Conservation (phyloP, 2,113 vertebrate genomes). For the Microcebus griseorufus region DNA sequence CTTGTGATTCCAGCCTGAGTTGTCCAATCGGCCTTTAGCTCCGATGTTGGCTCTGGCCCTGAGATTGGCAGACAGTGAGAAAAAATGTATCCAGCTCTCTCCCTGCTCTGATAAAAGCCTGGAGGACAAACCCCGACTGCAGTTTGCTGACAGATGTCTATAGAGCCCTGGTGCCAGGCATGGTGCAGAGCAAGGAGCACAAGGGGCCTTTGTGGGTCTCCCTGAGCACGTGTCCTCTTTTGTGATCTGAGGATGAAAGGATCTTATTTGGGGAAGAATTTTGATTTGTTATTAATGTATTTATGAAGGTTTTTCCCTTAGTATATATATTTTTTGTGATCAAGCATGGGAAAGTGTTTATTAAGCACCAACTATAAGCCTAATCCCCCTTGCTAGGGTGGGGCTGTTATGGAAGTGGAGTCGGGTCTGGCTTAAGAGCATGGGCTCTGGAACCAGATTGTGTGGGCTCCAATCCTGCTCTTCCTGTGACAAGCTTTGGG, state of each 20-base stretch:
- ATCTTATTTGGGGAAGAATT: background rate
- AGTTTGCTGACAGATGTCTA: constrained; percentile 44
- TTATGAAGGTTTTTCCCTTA: background rate
- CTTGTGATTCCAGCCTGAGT: constrained; percentile 4
- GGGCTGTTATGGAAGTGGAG: background rate
- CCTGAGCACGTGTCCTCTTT: background rate
- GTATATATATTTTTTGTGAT: background rate
- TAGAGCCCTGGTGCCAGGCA: background rate
- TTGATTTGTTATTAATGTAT: constrained; percentile 30
- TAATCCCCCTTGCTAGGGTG: background rate
- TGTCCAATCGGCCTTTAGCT: background rate
- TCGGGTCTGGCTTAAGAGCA: background rate
- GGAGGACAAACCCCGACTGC: background rate
- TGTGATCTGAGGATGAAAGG: background rate
- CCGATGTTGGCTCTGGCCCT: background rate
- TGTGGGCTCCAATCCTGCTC: background rate
- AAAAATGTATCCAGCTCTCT: constrained; percentile 34
- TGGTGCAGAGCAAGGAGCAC: background rate
- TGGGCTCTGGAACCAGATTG: background rate
- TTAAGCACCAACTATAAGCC: background rate
- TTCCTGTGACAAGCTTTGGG: background rate
- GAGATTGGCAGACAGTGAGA: background rate
- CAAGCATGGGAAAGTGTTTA: background rate
- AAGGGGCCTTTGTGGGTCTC: background rate
- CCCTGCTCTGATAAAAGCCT: background rate